Evolutionary conservation across 2,113 vertebrate genomes (phyloP), one percentile per base, ranked within the genome.

Genomic region (Phrynocephalus versicolor): DNA sequence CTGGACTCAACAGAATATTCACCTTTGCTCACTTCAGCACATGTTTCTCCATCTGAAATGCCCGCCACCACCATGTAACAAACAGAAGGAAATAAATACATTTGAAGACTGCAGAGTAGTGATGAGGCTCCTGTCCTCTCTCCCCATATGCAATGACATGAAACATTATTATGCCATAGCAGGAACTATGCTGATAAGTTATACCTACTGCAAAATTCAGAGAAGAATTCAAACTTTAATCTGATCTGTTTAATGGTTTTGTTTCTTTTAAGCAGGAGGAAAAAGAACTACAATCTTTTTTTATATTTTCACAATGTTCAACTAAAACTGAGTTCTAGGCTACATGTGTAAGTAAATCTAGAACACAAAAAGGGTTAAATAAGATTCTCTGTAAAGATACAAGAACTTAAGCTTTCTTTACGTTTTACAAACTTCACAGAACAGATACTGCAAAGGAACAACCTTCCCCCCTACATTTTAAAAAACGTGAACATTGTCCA

Each of bases 311-410:
- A 98, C 96, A 97, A 98, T 96, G 97, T 98, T 97, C 97, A 98
- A 98, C 97, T 97, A 97, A 97, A 97, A 97, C 95, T 95, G 96
- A 97, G 95, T 95, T 97, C 96, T 97, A 97, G 96, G 97, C 98
- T 98, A 97, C 95, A 93, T 96, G 95, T 97, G 97, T 97, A 97
- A 98, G 97, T 98, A 98, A 98, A 97, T 97, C 96, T 98, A 97
- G 97, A 98, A 98, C 95, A 96, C 96, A 97, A 97, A 97, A 96
- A 86, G 78, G 96, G 96, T 98, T 98, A 98, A 99, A 98, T 98
- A 98, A 98, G 97, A 95, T 96, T 97, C 97, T 97, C 93, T 97
- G 96, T 96, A 96, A 96, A 97, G 96, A 97, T 98, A 97, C 97
- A 97, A 96, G 96, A 98, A 97, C 95, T 97, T 97, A 97, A 96